Evolutionary conservation across 2,113 vertebrate genomes (phyloP), one percentile per base, ranked within the genome.

Genomic region (Picathartes gymnocephalus): DNA sequence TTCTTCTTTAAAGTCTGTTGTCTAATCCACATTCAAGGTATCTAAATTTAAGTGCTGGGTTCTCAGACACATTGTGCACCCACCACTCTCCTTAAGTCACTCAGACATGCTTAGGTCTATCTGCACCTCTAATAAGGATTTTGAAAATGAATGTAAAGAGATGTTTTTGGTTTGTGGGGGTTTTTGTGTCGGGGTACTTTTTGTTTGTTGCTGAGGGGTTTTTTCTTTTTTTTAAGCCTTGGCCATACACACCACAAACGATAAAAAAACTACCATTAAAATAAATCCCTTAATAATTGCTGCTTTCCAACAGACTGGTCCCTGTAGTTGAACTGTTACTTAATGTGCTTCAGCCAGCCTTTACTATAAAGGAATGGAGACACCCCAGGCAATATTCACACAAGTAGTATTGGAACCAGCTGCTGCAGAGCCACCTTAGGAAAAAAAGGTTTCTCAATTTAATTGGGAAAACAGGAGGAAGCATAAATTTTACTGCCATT

Each of bases 401-500:
- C 98, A 98, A 94, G 50, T 23, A 95, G 95, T 97, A 99, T 98
- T 98, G 90, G 97, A 98, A 98, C 98, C 99, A 99, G 98, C 98
- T 99, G 99, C 98, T 97, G 95, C 80, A 97, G 95, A 98, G 97
- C 97, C 98, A 98, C 96, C 97, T 97, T 93, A 97, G 97, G 95
- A 97, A 97, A 97, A 97, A 98, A 98, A 97, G 93, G 92, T 97
- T 98, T 97, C 98, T 97, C 97, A 97, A 97, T 98, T 99, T 99
- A 99, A 99, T 98, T 99, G 98, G 98, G 97, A 98, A 98, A 99
- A 98, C 98, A 99, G 98, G 98, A 99, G 99, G 99, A 99, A 99
- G 98, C 98, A 99, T 99, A 99, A 98, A 98, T 99, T 99, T 99
- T 99, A 99, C 99, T 99, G 98, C 98, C 98, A 98, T 99, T 98